phyloP scores from a whole-genome alignment of 2,797 vertebrate genomes.

The Rhodeus uyekii region DNA sequence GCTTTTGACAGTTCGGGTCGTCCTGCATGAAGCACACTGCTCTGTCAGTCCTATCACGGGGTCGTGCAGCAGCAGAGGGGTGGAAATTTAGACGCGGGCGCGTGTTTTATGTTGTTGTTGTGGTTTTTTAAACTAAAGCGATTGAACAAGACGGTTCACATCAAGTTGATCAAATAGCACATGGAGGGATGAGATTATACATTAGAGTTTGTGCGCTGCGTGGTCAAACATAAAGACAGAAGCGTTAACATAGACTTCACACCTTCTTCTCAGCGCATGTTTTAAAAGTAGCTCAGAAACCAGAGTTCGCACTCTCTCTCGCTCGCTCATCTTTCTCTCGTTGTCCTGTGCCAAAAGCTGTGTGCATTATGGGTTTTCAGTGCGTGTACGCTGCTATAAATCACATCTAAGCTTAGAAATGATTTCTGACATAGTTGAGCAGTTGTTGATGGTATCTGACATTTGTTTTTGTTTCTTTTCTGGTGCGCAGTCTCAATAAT shows the following conservation, averaged over 20 bases:
- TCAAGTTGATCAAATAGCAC: constrained; percentile 1
- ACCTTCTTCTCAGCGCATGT: not conserved
- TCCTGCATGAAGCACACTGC: constrained; percentile 50
- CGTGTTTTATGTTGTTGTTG: not conserved
- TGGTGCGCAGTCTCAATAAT: not conserved
- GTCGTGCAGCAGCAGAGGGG: not conserved
- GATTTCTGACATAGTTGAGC: not conserved
- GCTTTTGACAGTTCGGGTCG: constrained; percentile 59
- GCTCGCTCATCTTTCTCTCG: not conserved
- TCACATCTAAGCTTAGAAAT: not conserved
- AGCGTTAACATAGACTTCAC: not conserved
- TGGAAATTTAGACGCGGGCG: constrained; percentile 1
- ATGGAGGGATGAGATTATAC: not conserved
- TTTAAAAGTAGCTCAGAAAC: not conserved
- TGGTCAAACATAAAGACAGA: not conserved
- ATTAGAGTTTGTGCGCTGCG: not conserved
- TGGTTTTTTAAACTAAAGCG: not conserved
- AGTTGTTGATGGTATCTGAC: not conserved
- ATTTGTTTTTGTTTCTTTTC: not conserved
- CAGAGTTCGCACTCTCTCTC: not conserved
- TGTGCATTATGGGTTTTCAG: not conserved
- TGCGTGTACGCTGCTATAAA: not conserved
- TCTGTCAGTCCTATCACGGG: constrained; percentile 35
- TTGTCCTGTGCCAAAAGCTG: constrained; percentile 20
- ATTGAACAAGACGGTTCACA: not conserved